Conservation (phyloP, 2,113 vertebrate genomes). For the Dicentrarchus labrax region DNA sequence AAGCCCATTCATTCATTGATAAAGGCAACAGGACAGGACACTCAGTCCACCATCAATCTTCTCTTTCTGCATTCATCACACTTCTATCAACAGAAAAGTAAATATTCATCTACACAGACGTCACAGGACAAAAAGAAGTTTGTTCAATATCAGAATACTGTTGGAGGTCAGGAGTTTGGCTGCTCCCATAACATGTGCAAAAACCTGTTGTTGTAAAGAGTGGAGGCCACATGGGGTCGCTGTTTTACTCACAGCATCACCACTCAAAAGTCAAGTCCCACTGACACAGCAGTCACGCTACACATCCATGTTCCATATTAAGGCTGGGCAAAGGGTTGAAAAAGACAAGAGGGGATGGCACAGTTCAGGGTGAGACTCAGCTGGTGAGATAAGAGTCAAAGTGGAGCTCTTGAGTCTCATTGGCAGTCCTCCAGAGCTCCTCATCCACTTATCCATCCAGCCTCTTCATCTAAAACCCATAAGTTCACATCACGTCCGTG, state of each 20-base stretch:
- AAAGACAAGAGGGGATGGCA: conserved; percentile 10
- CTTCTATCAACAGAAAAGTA: conserved; percentile 42
- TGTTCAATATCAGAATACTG: conserved; percentile 69
- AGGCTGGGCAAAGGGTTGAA: conserved; percentile 37
- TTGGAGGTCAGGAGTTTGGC: conserved; percentile 70
- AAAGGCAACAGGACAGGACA: conserved; percentile 50
- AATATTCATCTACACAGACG: conserved; percentile 53
- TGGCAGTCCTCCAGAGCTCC: neutral
- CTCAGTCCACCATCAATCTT: conserved; percentile 16
- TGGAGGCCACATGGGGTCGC: conserved; percentile 59
- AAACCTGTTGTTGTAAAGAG: conserved; percentile 61
- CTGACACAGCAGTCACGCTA: conserved; percentile 64
- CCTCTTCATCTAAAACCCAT: conserved; percentile 16
- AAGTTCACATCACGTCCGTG: neutral
- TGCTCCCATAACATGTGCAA: conserved; percentile 76
- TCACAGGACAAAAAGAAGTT: conserved; percentile 56
- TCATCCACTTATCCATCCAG: conserved; percentile 21
- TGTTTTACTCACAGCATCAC: conserved; percentile 58
- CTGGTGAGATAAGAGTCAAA: conserved; percentile 14
- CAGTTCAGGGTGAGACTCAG: conserved; percentile 17
- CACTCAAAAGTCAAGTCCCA: conserved; percentile 38
- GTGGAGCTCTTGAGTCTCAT: conserved; percentile 39
- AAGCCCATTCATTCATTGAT: conserved; percentile 66
- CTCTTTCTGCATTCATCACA: conserved; percentile 40
- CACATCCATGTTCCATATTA: conserved; percentile 46